A percentile compares a stretch with the other conserved stretches of the same genome.
phyloP scores from a whole-genome alignment of 2,797 vertebrate genomes.

The Amphiprion clarkii region DNA sequence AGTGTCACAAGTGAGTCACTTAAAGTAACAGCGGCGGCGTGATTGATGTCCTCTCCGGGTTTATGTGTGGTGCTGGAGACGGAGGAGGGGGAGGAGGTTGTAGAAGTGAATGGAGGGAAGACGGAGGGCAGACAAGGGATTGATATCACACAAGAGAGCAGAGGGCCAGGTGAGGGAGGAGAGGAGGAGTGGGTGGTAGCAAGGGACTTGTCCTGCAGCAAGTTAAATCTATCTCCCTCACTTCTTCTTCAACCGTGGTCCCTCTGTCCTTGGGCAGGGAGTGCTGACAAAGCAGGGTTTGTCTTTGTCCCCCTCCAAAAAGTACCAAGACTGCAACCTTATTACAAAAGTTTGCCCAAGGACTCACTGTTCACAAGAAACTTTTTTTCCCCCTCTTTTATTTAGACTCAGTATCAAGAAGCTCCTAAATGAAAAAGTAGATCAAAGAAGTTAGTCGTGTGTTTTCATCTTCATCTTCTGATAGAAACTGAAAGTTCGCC shows the following conservation, averaged over 20 bases:
- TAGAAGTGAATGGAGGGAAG: constrained; percentile 29
- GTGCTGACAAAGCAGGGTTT: constrained; percentile 80
- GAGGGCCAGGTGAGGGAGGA: constrained; percentile 65
- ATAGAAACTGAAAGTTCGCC: constrained; percentile 8
- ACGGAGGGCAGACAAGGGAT: constrained; percentile 53
- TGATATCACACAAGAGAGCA: constrained; percentile 64
- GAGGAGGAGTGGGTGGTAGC: constrained; percentile 61
- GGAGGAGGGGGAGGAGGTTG: background rate
- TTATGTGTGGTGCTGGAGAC: constrained; percentile 29
- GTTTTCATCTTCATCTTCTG: constrained; percentile 32
- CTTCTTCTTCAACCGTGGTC: constrained; percentile 70
- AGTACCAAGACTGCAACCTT: constrained; percentile 76
- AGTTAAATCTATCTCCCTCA: constrained; percentile 81
- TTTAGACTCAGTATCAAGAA: background rate
- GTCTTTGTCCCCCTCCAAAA: constrained; percentile 71
- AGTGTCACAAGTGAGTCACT: constrained; percentile 68
- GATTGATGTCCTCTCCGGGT: constrained; percentile 66
- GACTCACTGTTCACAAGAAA: constrained; percentile 66
- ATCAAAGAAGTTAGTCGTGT: constrained; percentile 21
- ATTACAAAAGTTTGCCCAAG: constrained; percentile 78
- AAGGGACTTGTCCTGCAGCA: constrained; percentile 72
- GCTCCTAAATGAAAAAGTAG: constrained; percentile 12
- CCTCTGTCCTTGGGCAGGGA: constrained; percentile 73
- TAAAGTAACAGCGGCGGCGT: constrained; percentile 56
- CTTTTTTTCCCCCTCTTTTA: constrained; percentile 35